Evolutionary conservation across 2,888 invertebrate species (phyloP).

Genomic region (Brenthis hecate): DNA sequence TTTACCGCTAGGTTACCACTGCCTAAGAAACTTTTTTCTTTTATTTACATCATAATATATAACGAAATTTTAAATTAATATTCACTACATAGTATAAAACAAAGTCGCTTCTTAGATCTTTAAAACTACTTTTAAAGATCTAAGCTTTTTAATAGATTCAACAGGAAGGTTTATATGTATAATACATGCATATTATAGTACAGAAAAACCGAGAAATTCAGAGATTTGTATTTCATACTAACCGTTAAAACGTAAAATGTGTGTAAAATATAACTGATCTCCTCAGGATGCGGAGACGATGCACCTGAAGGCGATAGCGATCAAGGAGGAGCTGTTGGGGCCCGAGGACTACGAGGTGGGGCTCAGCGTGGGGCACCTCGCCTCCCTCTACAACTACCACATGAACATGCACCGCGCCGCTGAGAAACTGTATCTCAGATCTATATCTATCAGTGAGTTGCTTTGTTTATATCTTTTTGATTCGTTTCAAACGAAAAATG

Average conservation of each 20-base stretch:
- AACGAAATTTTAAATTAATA: not conserved
- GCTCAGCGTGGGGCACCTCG: conserved; percentile 95
- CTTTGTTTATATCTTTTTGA: conserved; percentile 38
- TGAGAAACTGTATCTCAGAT: conserved; percentile 92
- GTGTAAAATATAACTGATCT: not conserved
- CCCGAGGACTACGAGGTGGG: conserved; percentile 94
- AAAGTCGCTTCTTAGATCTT: too few species aligned
- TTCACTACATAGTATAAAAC: too few species aligned
- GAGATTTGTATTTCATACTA: too few species aligned
- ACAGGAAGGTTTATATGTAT: too few species aligned
- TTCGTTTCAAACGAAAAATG: not conserved
- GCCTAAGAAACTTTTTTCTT: too few species aligned
- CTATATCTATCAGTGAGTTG: conserved; percentile 91
- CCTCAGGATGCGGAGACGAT: conserved; percentile 91
- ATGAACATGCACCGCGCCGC: conserved; percentile 94
- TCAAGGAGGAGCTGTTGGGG: conserved; percentile 93
- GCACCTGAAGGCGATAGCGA: conserved; percentile 96
- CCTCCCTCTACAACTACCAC: conserved; percentile 97
- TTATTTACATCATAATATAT: not conserved
- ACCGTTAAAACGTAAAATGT: not conserved
- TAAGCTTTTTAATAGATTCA: too few species aligned
- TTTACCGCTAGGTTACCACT: too few species aligned
- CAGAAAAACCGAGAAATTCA: too few species aligned
- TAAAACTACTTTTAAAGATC: too few species aligned
- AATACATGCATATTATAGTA: too few species aligned